A percentile compares a stretch with the other conserved stretches of the same genome.
These are phyloP conservation scores for Melanotaenia pygmaea DNA, from an alignment of 2,797 vertebrate species.

Conservation along the genomic window DNA sequence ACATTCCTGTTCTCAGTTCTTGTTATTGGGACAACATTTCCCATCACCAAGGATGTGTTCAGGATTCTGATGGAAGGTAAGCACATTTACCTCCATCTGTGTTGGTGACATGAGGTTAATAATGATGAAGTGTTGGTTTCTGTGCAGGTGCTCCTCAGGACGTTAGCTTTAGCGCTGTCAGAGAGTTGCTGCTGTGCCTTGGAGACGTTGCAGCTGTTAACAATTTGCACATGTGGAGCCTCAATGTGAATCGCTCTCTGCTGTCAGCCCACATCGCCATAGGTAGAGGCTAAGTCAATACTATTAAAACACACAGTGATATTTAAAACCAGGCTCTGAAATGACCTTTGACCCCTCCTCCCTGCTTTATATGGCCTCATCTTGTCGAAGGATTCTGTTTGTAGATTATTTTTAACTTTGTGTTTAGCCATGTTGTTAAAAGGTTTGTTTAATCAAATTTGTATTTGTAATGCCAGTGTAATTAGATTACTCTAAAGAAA, in stretches of 20 bases:
- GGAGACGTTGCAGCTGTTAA: constrained; percentile 82
- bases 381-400: background rate
- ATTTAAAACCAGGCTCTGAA: background rate
- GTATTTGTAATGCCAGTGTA: background rate
- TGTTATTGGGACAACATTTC: constrained; percentile 87
- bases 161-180: constrained; percentile 72
- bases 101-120: no score
- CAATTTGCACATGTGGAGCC: constrained; percentile 88
- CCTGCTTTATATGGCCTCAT: background rate
- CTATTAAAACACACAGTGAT: background rate
- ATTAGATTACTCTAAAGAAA: background rate
- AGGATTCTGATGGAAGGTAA: constrained; percentile 93
- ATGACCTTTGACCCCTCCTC: background rate
- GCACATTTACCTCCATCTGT: rapidly evolving
- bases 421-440: background rate
- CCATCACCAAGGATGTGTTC: constrained; percentile 88
- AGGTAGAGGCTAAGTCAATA: constrained; percentile 72
- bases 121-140: background rate
- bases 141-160: constrained; percentile 81
- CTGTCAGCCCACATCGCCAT: constrained; percentile 85
- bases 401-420: background rate
- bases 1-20: constrained; percentile 93
- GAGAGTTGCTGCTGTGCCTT: constrained; percentile 82
- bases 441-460: background rate
- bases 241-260: constrained; percentile 81